Evolutionary conservation across 1,140 invertebrate species (phyloP).

Genomic region (Nasonia longicornis): DNA sequence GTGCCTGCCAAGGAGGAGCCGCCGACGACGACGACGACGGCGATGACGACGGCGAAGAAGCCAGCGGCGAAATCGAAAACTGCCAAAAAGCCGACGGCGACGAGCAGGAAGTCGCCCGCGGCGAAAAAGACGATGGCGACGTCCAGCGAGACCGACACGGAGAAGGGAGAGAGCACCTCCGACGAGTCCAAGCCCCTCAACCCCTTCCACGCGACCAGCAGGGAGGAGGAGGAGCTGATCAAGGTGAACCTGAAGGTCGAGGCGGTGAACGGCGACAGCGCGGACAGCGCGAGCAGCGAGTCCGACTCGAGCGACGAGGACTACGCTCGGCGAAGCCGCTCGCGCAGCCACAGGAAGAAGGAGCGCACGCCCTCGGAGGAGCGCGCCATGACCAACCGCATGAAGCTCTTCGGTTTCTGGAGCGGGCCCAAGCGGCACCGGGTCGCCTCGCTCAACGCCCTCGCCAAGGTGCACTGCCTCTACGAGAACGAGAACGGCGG

Average conservation of each 20-base stretch:
- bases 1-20: slow-evolving; percentile 61
- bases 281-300: slow-evolving; percentile 51
- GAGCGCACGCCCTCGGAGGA: slow-evolving; percentile 61
- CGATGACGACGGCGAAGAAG: slow-evolving; percentile 49
- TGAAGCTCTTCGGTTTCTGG: slow-evolving; percentile 73
- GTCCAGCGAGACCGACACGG: slow-evolving; percentile 53
- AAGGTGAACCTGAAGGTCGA: slow-evolving; percentile 63
- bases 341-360: slow-evolving; percentile 52
- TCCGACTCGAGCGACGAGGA: slow-evolving; percentile 57
- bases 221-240: slow-evolving; percentile 52
- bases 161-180: slow-evolving; percentile 59
- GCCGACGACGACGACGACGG: no score
- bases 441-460: slow-evolving; percentile 88
- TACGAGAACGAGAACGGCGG: slow-evolving; percentile 89
- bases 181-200: slow-evolving; percentile 54
- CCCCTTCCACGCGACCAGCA: slow-evolving; percentile 20
- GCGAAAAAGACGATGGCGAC: slow-evolving; percentile 53
- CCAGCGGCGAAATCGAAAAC: slow-evolving; percentile 54
- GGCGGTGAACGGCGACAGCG: slow-evolving; percentile 53
- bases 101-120: slow-evolving; percentile 52
- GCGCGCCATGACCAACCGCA: slow-evolving; percentile 55
- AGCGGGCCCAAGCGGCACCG: slow-evolving; percentile 82
- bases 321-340: slow-evolving; percentile 20
- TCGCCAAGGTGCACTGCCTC: slow-evolving; percentile 92
- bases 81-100: slow-evolving; percentile 53